These are phyloP conservation scores for Novumbra hubbsi DNA, from an alignment of 2,797 vertebrate species.

Conservation along the genomic window DNA sequence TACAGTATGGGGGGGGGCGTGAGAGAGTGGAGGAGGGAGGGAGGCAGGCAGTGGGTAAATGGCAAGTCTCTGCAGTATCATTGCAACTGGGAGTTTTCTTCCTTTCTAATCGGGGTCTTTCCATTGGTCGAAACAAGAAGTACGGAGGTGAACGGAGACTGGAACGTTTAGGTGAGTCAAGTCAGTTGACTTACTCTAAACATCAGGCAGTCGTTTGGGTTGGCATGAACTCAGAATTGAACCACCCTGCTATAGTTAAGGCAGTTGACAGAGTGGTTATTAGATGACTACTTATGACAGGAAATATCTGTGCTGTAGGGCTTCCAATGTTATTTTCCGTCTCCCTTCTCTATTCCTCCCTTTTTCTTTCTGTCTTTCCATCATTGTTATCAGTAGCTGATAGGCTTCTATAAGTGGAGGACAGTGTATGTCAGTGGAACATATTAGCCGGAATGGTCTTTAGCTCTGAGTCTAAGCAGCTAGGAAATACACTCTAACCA, in stretches of 20 bases:
- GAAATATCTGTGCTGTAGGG: background rate
- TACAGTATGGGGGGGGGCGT: background rate
- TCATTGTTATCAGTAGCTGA: background rate
- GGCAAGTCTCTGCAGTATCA: background rate
- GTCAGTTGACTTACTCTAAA: background rate
- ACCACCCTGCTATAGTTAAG: background rate
- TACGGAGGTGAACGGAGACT: background rate
- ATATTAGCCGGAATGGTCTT: background rate
- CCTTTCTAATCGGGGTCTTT: background rate
- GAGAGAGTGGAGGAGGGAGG: no score
- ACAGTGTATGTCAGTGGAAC: background rate
- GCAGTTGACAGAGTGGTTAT: background rate
- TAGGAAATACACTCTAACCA: background rate
- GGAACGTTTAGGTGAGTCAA: background rate
- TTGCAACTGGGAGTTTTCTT: background rate
- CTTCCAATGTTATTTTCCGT: background rate
- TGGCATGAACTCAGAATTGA: background rate
- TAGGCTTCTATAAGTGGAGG: background rate
- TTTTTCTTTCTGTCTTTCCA: slow-evolving; percentile 14
- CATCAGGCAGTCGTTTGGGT: background rate
- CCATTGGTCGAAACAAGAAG: background rate
- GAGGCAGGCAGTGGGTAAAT: background rate
- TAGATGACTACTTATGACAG: background rate
- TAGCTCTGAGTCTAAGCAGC: background rate
- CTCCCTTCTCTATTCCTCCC: background rate